Evolutionary conservation across 2,797 vertebrate species (phyloP), one percentile per base, ranked within the genome.

Genomic region (Xenops minutus): DNA sequence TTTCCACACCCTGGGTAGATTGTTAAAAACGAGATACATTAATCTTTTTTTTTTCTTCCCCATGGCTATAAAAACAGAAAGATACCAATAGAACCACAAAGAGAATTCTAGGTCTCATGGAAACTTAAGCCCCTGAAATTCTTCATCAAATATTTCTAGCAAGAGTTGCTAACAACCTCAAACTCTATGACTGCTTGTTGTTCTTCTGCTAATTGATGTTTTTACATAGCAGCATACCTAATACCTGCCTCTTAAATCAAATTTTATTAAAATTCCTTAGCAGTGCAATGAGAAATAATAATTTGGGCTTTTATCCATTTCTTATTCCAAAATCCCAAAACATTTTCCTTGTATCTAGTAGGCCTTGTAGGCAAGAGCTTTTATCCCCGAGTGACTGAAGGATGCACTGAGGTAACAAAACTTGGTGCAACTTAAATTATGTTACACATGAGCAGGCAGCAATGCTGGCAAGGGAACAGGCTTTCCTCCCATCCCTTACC

Each of bases 21-120:
- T 91, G 20, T 85, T 96, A 92, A 80, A 81, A 90, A 77, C 8
- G 18, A 90, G 64, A 88, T 78, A 75, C 39, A 58, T 92, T 96
- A 91, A 96, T 96, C 10, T 80, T 80, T 75, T 36, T 56, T 77
- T 84, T 17, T 12, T 20, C 37, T 17, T 9, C 9, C 79, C 30
- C 20, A n/a, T 23, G 9, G 59, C 62, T 91, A 79, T 80, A 87
- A 56, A 92, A 72, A 23, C 17, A 88, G 30, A 92, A 87, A 93
- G 21, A 15, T 71, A 92, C 63, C 37, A 59, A 83, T 84, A 58
- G 89, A 96, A 88, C 69, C 44, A 93, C 79, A 61, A 58, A 89
- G 32, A 95, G 64, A 63, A 66, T 63, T 73, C 72, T n/a, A 90
- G 49, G 39, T 84, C 75, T 77, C 61, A 79, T 85, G 64, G 76